These are phyloP conservation scores for Peribatodes rhomboidaria DNA, from an alignment of 2,888 invertebrate genomes.

Conservation along the genomic window DNA sequence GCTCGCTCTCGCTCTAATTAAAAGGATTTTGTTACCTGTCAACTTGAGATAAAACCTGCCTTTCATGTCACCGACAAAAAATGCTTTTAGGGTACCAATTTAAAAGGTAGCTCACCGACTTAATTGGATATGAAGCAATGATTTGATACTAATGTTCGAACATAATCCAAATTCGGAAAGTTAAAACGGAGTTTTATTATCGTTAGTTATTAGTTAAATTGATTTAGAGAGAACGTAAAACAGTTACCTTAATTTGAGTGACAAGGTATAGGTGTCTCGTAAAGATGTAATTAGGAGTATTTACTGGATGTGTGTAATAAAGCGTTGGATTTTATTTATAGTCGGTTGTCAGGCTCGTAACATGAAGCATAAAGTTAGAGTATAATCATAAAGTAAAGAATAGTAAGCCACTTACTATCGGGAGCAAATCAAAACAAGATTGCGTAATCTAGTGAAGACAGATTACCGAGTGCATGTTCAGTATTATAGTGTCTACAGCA, in stretches of 20 bases:
- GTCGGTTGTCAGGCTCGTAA: slow-evolving; percentile 6
- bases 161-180: slow-evolving; percentile 37
- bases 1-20: slow-evolving; percentile 71
- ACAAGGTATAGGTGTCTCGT: slow-evolving; percentile 40
- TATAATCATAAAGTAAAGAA: slow-evolving; percentile 15
- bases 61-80: slow-evolving; percentile 71
- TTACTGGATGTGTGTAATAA: slow-evolving; percentile 29
- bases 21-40: slow-evolving; percentile 86
- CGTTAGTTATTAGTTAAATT: slow-evolving; percentile 38
- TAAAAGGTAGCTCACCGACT: slow-evolving; percentile 35
- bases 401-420: slow-evolving; percentile 15
- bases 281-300: slow-evolving; percentile 45
- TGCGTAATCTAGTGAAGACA: slow-evolving; percentile 19
- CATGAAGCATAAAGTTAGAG: slow-evolving; percentile 7
- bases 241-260: slow-evolving; percentile 40
- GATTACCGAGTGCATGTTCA: slow-evolving; percentile 21
- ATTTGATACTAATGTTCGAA: slow-evolving; percentile 31
- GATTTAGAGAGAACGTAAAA: slow-evolving; percentile 40
- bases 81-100: slow-evolving; percentile 14
- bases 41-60: slow-evolving; percentile 74
- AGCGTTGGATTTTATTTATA: slow-evolving; percentile 28
- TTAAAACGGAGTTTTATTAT: slow-evolving; percentile 23
- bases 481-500: background rate
- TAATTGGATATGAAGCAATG: slow-evolving; percentile 38
- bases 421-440: slow-evolving; percentile 19